Conservation (phyloP, 2,888 invertebrate genomes). For the Flexamia atlantica region DNA sequence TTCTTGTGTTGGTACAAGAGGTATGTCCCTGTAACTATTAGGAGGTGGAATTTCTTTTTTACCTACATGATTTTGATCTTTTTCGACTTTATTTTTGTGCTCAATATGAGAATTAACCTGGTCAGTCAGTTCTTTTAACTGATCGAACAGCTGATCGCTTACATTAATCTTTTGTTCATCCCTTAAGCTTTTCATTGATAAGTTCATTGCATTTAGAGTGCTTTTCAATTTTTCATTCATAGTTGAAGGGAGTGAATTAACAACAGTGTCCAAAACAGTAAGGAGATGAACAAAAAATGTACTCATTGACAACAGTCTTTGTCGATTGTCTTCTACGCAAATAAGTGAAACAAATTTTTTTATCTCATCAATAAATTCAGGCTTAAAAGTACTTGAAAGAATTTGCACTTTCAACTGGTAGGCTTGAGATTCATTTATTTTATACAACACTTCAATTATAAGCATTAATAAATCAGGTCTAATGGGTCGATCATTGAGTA, state of each 20-base stretch:
- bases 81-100: neutral
- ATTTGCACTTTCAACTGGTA: slow-evolving; percentile 40
- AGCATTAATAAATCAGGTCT: slow-evolving; percentile 47
- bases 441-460: slow-evolving; percentile 21
- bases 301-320: neutral
- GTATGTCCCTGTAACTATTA: slow-evolving; percentile 76
- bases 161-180: neutral
- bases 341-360: slow-evolving; percentile 4
- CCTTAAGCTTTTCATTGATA: slow-evolving; percentile 25
- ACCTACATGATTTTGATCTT: neutral
- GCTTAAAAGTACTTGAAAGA: slow-evolving; percentile 27
- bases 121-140: neutral
- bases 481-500: neutral
- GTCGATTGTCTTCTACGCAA: slow-evolving; percentile 29
- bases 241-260: slow-evolving; percentile 21
- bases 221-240: slow-evolving; percentile 54
- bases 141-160: slow-evolving; percentile 43
- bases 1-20: slow-evolving; percentile 77
- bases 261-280: slow-evolving; percentile 11
- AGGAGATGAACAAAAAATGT: slow-evolving; percentile 43
- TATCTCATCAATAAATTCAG: slow-evolving; percentile 44
- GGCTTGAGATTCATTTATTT: slow-evolving; percentile 14
- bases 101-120: slow-evolving; percentile 30
- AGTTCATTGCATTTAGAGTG: slow-evolving; percentile 9
- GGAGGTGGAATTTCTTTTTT: slow-evolving; percentile 72